Evolutionary conservation across 2,797 vertebrate species (phyloP), one percentile per base, ranked within the genome.

Genomic region (Spheniscus humboldti): DNA sequence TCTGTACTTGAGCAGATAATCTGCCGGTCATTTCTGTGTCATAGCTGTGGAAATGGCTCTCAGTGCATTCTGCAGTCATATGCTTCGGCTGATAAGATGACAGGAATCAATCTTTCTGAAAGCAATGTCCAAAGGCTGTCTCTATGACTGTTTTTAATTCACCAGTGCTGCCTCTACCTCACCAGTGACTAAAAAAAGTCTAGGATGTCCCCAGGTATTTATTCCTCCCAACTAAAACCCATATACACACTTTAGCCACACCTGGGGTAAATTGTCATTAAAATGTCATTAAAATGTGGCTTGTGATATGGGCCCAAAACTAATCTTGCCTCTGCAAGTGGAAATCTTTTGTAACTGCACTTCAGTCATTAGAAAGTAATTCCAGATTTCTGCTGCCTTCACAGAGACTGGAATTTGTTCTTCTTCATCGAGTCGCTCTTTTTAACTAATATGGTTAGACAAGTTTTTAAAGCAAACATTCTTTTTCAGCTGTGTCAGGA

Each of bases 91-190:
- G 97, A 97, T 96, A 96, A 94, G 92, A 55, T 48, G 91, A 92
- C 88, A 84, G n/a, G 75, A 88, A 92, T 96, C 95, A 95, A 52
- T 94, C 91, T 96, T 96, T 94, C 96, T 95, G 92, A 94, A 95
- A 96, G 90, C 60, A 90, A 86, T 57, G 78, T 94, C 77, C 95
- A 96, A 97, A 97, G 96, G 80, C 85, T 97, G 77, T 67, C 76
- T 93, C 91, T 73, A 67, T 43, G 41, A 48, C 28, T 77, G 86
- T 63, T 97, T 96, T 94, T 88, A 88, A 94, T 94, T 76, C 43
- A 52, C 39, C 35, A 77, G 39, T 28, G 60, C 73, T 97, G 69
- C 64, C 73, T 97, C 82, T 96, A 72, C 79, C 87, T 83, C 92
- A 90, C 31, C 83, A 93, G 55, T 28, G 81, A 80, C 76, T 59